phyloP scores from a whole-genome alignment of 2,113 vertebrate species.

The Mola mola region DNA sequence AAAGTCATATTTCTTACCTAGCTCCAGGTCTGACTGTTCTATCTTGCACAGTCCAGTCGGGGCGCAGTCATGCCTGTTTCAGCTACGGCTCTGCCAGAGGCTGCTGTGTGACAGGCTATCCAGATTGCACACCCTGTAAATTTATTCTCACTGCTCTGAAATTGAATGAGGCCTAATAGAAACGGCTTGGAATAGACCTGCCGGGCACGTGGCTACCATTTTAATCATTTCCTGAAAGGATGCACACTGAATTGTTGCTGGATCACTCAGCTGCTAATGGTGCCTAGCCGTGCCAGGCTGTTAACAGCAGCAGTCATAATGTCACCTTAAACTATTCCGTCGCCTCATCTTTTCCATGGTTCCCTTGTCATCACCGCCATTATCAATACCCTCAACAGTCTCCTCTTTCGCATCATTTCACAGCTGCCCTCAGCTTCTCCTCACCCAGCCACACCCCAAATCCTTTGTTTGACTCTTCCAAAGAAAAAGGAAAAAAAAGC shows the following conservation, averaged over 20 bases:
- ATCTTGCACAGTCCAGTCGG: conserved; percentile 28
- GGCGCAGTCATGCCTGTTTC: conserved; percentile 46
- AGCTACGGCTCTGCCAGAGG: conserved; percentile 21
- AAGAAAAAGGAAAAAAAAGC: conserved; percentile 18
- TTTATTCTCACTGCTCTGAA: conserved; percentile 23
- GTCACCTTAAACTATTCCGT: neutral
- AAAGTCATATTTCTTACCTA: conserved; percentile 64
- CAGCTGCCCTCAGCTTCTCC: conserved; percentile 34
- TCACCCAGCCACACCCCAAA: conserved; percentile 75
- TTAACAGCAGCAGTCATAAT: conserved; percentile 1
- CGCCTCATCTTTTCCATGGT: conserved; percentile 16
- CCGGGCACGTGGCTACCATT: conserved; percentile 19
- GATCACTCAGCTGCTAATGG: conserved; percentile 1
- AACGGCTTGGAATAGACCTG: conserved; percentile 17
- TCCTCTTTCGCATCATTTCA: conserved; percentile 27
- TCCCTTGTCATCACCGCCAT: conserved; percentile 9
- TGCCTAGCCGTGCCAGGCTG: conserved; percentile 5
- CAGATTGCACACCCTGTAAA: conserved; percentile 35
- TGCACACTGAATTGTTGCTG: conserved; percentile 9
- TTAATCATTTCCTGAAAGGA: conserved; percentile 8
- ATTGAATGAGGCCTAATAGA: conserved; percentile 30
- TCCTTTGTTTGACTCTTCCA: conserved; percentile 71
- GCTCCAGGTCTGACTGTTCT: conserved; percentile 53
- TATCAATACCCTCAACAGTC: no score
- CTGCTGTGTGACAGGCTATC: conserved; percentile 40